Conservation (phyloP, 2,113 vertebrate genomes). For the Uria lomvia region DNA sequence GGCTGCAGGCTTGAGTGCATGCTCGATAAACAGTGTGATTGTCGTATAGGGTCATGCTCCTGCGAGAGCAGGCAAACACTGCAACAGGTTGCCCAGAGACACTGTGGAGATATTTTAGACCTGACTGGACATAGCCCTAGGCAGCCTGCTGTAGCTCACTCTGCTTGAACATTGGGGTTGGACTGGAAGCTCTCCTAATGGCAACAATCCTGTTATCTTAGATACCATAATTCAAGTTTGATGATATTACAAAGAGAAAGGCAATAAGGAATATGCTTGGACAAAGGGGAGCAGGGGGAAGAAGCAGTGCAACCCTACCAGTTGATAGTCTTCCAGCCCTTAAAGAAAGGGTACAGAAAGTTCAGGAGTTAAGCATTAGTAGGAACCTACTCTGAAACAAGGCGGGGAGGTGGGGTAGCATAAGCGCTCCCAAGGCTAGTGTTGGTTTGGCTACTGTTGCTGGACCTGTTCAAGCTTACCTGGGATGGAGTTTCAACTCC, state of each 20-base stretch:
- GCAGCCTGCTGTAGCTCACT: not conserved
- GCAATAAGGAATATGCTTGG: not conserved
- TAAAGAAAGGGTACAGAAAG: not conserved
- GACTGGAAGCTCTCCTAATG: not conserved
- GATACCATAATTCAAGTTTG: not conserved
- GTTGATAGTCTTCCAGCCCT: not conserved
- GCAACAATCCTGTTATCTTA: not conserved
- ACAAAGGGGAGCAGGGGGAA: not conserved
- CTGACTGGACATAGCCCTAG: not conserved
- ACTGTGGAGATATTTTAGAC: not conserved
- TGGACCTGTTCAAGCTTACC: constrained; percentile 64
- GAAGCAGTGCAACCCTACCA: not conserved
- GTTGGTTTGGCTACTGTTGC: not conserved
- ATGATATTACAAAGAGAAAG: not conserved
- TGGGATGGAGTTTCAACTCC: constrained; percentile 97
- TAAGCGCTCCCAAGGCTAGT: not conserved
- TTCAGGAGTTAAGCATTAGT: not conserved
- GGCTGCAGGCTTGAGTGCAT: not conserved
- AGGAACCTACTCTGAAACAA: not conserved
- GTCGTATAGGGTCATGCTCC: not conserved
- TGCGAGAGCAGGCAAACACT: not conserved
- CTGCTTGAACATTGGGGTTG: not conserved
- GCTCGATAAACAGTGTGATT: not conserved
- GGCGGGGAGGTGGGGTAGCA: not conserved
- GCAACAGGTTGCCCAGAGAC: not conserved